Base-by-base conservation (phyloP, 1,140 invertebrate genomes). In the Antheraea pernyi region DNA sequence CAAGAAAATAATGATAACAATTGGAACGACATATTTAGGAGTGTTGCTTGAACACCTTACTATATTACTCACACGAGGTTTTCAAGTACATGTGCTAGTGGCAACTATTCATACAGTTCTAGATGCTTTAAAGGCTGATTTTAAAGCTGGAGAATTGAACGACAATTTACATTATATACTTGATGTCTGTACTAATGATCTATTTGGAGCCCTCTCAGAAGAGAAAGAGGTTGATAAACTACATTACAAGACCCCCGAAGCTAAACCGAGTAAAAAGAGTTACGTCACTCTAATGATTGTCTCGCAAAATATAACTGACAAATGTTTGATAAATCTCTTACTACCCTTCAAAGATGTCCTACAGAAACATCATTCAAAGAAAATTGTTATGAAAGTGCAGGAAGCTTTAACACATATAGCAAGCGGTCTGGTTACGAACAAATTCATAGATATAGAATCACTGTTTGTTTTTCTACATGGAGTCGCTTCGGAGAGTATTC, bases 161-260 rank as follows among this genome's bases (percentile, higher is more conserved):
- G 76, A 93, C 16, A 97, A 97, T 83, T 84, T 99, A 13, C 87
- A 95, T 59, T 96, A 95, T 70, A 95, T 99, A 53, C 90, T 98
- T n/a, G 95, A 97, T 79, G 96, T 97, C 11, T 98, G 97, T 71
- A 95, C 96, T 63, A 94, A 97, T 70, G 98, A 99, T 92, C 91
- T 99, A 13, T 99, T 99, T 91, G 98, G 98, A 0, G 93, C 95
- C 53, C 93, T 96, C 0, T 95, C 96, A 0, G 98, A 99, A 88
- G 98, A 99, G 89, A 99, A 99, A 90, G 97, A 98, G 90, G 95
- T 99, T 0, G 94, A 94, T 0, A 96, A 97, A 77, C 96, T 99
- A 42, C 95, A 95, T 8, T 94, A 94, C 19, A 98, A 98, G 89
- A 94, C 95, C 7, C 94, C 95, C 0, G 97, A 97, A 93, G 96